A percentile compares a stretch with the other conserved stretches of the same genome.
phyloP scores from a whole-genome alignment of 1,140 invertebrate species.

The Zaprionus tsacasi region DNA sequence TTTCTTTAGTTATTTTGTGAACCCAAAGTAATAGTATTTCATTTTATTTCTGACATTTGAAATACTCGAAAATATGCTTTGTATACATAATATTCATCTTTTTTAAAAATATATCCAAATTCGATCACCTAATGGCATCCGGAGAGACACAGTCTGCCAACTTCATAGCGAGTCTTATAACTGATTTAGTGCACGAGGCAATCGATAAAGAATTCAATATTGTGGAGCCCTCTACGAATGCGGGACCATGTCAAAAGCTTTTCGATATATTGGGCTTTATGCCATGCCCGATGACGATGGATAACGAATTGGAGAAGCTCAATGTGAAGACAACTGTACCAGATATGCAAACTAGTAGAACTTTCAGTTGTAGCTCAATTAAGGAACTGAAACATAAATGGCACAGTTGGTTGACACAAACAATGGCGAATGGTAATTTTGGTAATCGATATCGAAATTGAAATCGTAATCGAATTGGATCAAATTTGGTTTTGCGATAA shows the following conservation, averaged over 20 bases:
- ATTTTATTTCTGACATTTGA: slow-evolving; percentile 31
- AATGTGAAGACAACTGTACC: not conserved
- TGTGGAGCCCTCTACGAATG: slow-evolving; percentile 4
- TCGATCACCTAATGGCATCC: slow-evolving; percentile 52
- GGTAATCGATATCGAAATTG: slow-evolving; percentile 29
- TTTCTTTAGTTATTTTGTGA: slow-evolving; percentile 8
- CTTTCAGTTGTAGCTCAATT: not conserved
- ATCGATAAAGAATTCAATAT: slow-evolving; percentile 32
- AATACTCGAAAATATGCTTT: slow-evolving; percentile 31
- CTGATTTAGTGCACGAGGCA: slow-evolving; percentile 60
- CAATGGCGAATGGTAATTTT: slow-evolving; percentile 49
- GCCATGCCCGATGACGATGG: slow-evolving; percentile 18
- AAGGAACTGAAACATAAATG: slow-evolving; percentile 20
- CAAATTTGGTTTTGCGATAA: not conserved
- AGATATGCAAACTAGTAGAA: not conserved
- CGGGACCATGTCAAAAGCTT: slow-evolving; percentile 55
- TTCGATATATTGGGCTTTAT: slow-evolving; percentile 56
- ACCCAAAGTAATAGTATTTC: slow-evolving; percentile 12
- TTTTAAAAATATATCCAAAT: slow-evolving; percentile 52
- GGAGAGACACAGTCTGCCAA: slow-evolving; percentile 47
- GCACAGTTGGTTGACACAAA: slow-evolving; percentile 51
- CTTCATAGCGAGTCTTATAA: slow-evolving; percentile 56
- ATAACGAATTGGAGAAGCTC: slow-evolving; percentile 1
- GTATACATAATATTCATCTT: slow-evolving; percentile 15
- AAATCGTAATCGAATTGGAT: not conserved